Evolutionary conservation across 1,140 invertebrate genomes (phyloP).

Genomic region (Atopsyche davidsoni): DNA sequence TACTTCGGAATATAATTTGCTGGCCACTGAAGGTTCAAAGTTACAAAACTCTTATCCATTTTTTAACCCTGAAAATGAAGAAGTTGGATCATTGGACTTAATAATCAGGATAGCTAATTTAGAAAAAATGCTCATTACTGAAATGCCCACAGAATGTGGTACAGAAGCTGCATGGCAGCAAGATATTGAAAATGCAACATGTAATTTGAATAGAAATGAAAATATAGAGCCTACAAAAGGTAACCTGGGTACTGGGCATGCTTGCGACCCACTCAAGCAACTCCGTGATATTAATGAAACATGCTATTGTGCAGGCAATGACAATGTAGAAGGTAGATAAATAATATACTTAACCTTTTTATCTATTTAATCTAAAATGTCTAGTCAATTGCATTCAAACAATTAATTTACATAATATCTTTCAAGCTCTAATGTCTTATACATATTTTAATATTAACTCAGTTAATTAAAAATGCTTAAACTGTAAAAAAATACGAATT

Average conservation of each 20-base stretch:
- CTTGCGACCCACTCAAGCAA: conserved; percentile 4
- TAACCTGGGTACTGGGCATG: not conserved
- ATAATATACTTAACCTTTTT: too few relatives aligned
- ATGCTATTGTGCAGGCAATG: conserved; percentile 5
- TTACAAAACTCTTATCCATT: conserved; percentile 5
- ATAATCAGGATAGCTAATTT: conserved; percentile 12
- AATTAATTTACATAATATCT: too few relatives aligned
- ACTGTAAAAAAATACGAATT: too few relatives aligned
- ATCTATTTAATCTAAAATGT: not conserved
- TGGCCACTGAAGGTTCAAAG: not conserved
- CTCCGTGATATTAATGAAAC: conserved; percentile 4
- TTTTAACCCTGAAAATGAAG: conserved; percentile 1
- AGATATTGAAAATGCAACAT: not conserved
- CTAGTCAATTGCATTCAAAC: too few relatives aligned
- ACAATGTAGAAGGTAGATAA: too few relatives aligned
- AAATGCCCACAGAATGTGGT: conserved; percentile 2
- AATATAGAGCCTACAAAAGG: not conserved
- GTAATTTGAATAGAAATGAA: conserved; percentile 2
- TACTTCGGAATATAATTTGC: not conserved
- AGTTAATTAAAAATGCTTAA: too few relatives aligned
- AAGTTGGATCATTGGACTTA: conserved; percentile 4
- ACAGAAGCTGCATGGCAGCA: conserved; percentile 2
- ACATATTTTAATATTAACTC: too few relatives aligned
- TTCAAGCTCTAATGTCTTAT: too few relatives aligned
- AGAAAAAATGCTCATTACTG: conserved; percentile 4